Evolutionary conservation across 2,888 invertebrate species (phyloP).

Genomic region (Drosophila flavopinicola): DNA sequence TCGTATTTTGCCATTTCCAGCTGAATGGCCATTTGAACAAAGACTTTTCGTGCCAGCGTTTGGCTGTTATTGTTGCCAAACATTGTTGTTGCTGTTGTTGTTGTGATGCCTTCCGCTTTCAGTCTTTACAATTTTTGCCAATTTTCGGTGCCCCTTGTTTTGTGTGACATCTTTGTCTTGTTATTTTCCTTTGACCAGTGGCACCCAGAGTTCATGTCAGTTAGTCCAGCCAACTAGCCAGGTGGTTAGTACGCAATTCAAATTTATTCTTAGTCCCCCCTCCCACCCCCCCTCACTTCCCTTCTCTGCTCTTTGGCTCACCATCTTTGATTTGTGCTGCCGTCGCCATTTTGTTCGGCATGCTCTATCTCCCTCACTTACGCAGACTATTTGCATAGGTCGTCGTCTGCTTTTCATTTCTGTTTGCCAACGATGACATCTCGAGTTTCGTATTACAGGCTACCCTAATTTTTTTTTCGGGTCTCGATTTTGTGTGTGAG

Average conservation of each 20-base stretch:
- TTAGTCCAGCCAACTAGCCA: conserved; percentile 43
- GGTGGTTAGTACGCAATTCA: conserved; percentile 58
- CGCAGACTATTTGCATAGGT: conserved; percentile 69
- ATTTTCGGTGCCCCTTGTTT: conserved; percentile 33
- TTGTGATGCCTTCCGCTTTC: conserved; percentile 27
- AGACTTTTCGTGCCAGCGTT: conserved; percentile 33
- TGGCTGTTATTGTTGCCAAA: conserved; percentile 16
- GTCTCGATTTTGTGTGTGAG: conserved; percentile 39
- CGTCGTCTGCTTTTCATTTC: conserved; percentile 4
- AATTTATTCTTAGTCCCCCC: conserved; percentile 48
- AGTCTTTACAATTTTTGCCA: conserved; percentile 37
- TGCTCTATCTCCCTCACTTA: conserved; percentile 4
- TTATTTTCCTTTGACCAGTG: conserved; percentile 71
- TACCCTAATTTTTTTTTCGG: conserved; percentile 25
- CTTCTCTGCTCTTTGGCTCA: conserved; percentile 10
- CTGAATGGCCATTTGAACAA: conserved; percentile 58
- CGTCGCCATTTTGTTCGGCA: conserved; percentile 42
- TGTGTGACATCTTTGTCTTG: conserved; percentile 64
- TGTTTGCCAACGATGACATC: conserved; percentile 44
- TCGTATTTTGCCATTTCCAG: conserved; percentile 58
- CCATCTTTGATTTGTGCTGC: conserved; percentile 39
- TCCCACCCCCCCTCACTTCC: background rate
- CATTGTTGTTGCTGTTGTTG: conserved; percentile 15
- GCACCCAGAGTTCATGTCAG: conserved; percentile 12
- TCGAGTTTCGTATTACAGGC: conserved; percentile 55